Evolutionary conservation across 2,888 invertebrate genomes (phyloP).

Genomic region (Malthinus seriepunctatus): DNA sequence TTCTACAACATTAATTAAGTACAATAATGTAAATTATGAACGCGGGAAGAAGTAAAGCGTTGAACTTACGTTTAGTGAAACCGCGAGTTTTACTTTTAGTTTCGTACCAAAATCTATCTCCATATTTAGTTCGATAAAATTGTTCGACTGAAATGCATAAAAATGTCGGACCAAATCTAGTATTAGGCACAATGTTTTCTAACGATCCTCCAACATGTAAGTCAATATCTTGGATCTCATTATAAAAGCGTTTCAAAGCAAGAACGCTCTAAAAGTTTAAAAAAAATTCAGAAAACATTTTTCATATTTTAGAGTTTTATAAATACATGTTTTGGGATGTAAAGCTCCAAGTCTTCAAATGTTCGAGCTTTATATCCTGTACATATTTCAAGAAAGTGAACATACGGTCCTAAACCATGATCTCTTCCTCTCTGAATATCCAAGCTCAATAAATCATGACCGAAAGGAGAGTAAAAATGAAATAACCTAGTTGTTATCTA

Average conservation of each 20-base stretch:
- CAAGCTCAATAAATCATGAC: slow-evolving; percentile 67
- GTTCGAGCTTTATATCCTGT: slow-evolving; percentile 58
- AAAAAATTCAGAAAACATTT: neutral
- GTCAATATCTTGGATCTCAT: slow-evolving; percentile 71
- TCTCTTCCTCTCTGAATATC: slow-evolving; percentile 76
- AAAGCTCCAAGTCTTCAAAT: slow-evolving; percentile 63
- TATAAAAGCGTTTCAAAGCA: slow-evolving; percentile 60
- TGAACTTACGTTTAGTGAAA: slow-evolving; percentile 55
- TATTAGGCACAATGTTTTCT: slow-evolving; percentile 64
- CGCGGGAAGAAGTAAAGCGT: too few relatives aligned
- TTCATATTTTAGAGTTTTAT: neutral
- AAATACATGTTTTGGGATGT: slow-evolving; percentile 48
- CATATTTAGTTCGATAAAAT: slow-evolving; percentile 64
- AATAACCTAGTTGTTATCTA: slow-evolving; percentile 76
- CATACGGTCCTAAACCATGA: slow-evolving; percentile 69
- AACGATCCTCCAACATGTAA: slow-evolving; percentile 73
- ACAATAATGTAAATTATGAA: neutral
- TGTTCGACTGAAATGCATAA: slow-evolving; percentile 76
- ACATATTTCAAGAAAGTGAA: slow-evolving; percentile 69
- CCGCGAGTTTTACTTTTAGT: slow-evolving; percentile 55
- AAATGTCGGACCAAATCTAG: slow-evolving; percentile 71
- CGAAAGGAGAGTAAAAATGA: slow-evolving; percentile 68
- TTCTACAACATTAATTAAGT: slow-evolving; percentile 47
- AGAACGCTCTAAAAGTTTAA: slow-evolving; percentile 53
- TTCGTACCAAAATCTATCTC: slow-evolving; percentile 78